These are phyloP conservation scores for Neodontobutis hainanensis DNA, from an alignment of 2,113 vertebrate species.

Conservation along the genomic window DNA sequence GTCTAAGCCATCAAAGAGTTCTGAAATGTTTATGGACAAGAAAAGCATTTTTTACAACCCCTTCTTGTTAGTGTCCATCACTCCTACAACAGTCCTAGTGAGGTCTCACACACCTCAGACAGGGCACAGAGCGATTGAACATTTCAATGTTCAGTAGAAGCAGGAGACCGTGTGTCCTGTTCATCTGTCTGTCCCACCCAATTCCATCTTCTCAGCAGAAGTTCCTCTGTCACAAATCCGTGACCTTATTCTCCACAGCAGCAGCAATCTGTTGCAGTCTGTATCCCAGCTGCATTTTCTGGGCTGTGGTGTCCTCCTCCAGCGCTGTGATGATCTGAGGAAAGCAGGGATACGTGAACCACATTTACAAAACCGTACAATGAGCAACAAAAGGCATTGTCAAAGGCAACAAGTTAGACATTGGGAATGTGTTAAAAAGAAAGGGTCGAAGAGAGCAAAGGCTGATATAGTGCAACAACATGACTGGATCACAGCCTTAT, in stretches of 20 bases:
- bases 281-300: constrained; percentile 99
- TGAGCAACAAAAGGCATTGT: too few species aligned
- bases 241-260: constrained; percentile 98
- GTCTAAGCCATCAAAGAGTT: not conserved
- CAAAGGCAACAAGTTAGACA: too few species aligned
- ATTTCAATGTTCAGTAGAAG: not conserved
- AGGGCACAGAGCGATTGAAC: not conserved
- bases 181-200: not conserved
- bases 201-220: not conserved
- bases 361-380: too few species aligned
- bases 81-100: not conserved
- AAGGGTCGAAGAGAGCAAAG: too few species aligned
- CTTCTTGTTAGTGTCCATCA: not conserved
- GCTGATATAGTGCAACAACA: too few species aligned
- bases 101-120: not conserved
- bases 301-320: constrained; percentile 91
- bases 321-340: constrained; percentile 93
- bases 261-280: constrained; percentile 96
- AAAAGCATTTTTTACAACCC: not conserved
- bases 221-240: constrained; percentile 87
- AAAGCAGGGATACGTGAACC: not conserved
- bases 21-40: not conserved
- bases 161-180: not conserved
- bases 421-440: too few species aligned
- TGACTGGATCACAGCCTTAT: too few species aligned